Base-by-base conservation (phyloP, 2,797 vertebrate species). In the Fistularia tabacaria region DNA sequence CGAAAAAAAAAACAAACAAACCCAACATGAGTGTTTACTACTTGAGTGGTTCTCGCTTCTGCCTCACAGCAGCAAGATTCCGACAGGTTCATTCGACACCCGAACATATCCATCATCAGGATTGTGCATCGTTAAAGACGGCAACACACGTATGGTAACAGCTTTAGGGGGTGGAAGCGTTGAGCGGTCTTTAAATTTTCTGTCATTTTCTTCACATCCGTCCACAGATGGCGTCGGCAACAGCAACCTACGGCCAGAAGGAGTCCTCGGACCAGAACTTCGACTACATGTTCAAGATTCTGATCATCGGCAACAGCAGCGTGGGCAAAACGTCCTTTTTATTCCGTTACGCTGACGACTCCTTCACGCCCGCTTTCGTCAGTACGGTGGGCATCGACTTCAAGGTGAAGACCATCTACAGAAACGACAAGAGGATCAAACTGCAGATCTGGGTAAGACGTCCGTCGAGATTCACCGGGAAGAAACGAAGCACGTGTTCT, bases 211-310 rank as follows among this genome's bases (percentile, higher is more conserved):
- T 38, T 10, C 13, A 57, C n/a, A 11, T 44, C n/a, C 43, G 13
- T 66, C 48, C 15, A 8, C 66, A 97, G 95, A 98, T 98, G 96
- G 96, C 96, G 45, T 98, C 96, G 0, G 96, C 95, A 80, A 96
- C 92, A 66, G 95, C 96, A 11, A 92, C 95, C 43, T 97, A 96
- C 6, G 96, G 96, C 38, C 96, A 98, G 87, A 98, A 98, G 87
- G 96, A 98, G 71, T 93, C 95, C 53, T 93, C 96, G 0, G 96
- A 97, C 73, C 96, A 98, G 84, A 98, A 98, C 90, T 98, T 98
- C 49, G 96, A 98, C 66, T 98, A 98, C 70, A 98, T 98, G 96
- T 98, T 98, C 84, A 98, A 98, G 88, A 97, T 98, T 88, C 92
- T 98, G 64, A 98, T 98, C 86, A 98, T 98, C 0, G 96, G 96